Evolutionary conservation across 2,113 vertebrate species (phyloP).

Genomic region (Tinamus guttatus): DNA sequence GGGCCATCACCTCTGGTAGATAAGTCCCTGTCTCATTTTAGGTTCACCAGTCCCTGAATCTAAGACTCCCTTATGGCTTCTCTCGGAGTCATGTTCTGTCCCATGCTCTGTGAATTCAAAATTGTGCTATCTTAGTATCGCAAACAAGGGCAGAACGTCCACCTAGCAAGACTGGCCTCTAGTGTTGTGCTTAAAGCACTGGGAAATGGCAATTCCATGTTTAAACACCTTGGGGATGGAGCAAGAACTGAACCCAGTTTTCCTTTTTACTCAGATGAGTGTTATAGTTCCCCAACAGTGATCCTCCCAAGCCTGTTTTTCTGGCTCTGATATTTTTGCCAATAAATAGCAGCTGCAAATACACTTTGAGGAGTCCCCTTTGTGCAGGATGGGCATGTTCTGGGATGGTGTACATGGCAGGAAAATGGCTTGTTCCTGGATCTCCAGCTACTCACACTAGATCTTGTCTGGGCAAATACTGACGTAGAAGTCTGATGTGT

Average conservation of each 20-base stretch:
- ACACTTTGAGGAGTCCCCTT: neutral
- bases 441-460: neutral
- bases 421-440: neutral
- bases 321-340: neutral
- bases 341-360: neutral
- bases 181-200: neutral
- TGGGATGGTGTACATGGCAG: neutral
- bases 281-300: neutral
- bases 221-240: neutral
- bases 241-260: neutral
- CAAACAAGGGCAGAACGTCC: neutral
- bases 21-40: neutral
- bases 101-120: neutral
- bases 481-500: too few species aligned
- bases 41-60: neutral
- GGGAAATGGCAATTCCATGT: neutral
- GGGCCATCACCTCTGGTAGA: neutral
- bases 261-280: neutral
- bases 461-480: neutral
- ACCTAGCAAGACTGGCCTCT: neutral
- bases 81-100: rapidly evolving
- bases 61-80: rapidly evolving
- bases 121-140: neutral
- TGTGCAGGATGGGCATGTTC: neutral
- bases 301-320: neutral